Conservation (phyloP, 2,888 invertebrate species). For the Caenorhabditis wallacei region DNA sequence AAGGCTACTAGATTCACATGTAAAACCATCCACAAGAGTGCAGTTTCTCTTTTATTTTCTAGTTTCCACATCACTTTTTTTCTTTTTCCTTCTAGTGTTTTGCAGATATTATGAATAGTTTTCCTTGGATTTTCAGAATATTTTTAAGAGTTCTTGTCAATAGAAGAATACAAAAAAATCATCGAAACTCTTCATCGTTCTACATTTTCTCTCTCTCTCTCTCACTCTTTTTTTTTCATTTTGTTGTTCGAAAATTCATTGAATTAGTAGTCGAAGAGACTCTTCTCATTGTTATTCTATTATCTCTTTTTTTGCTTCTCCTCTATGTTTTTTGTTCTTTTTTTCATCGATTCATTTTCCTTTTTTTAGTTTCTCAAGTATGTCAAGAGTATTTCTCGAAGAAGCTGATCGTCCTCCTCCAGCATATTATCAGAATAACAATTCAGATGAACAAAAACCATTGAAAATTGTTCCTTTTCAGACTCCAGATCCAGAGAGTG, state of each 20-base stretch:
- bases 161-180: neutral
- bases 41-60: constrained; percentile 25
- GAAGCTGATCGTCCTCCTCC: constrained; percentile 78
- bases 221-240: constrained; percentile 17
- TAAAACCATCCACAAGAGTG: constrained; percentile 28
- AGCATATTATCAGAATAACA: constrained; percentile 71
- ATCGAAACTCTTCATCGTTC: neutral
- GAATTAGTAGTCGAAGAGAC: constrained; percentile 38
- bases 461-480: constrained; percentile 69
- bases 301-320: constrained; percentile 1
- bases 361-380: constrained; percentile 42
- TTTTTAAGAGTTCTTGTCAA: no score
- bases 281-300: constrained; percentile 50
- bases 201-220: neutral
- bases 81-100: neutral
- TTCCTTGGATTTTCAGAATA: no score
- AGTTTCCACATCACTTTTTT: neutral
- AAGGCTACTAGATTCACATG: constrained; percentile 17
- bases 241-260: constrained; percentile 4
- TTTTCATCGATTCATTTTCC: constrained; percentile 2
- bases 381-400: constrained; percentile 71
- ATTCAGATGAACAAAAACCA: constrained; percentile 36
- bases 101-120: constrained; percentile 1
- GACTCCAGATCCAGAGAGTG: constrained; percentile 70
- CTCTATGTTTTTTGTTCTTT: constrained; percentile 15